Conservation (phyloP, 2,113 vertebrate genomes). For the Sebastes fasciatus region DNA sequence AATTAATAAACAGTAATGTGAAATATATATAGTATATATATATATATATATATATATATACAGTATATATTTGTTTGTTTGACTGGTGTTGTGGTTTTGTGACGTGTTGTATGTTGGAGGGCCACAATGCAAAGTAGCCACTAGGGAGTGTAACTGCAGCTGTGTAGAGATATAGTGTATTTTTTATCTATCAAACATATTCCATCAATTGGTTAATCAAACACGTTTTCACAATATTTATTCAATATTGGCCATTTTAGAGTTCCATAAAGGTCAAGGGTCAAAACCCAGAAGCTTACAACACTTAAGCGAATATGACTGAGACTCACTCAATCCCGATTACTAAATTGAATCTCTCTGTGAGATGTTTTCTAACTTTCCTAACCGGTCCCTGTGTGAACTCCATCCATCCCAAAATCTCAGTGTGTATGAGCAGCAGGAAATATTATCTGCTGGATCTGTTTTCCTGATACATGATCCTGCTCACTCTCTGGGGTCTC, state of each 20-base stretch:
- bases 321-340: background rate
- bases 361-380: slow-evolving; percentile 43
- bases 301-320: slow-evolving; percentile 5
- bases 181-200: slow-evolving; percentile 7
- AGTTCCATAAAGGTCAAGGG: background rate
- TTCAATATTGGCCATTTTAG: background rate
- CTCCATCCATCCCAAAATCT: slow-evolving; percentile 38
- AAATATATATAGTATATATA: no score
- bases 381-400: slow-evolving; percentile 41
- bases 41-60: no score
- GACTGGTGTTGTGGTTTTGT: background rate
- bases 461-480: slow-evolving; percentile 60
- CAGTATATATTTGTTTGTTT: background rate
- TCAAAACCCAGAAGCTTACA: slow-evolving; percentile 11
- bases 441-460: slow-evolving; percentile 50
- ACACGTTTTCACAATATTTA: background rate
- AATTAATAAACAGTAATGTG: background rate
- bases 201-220: background rate
- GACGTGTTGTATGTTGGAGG: background rate
- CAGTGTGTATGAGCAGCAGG: slow-evolving; percentile 50
- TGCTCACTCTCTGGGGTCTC: slow-evolving; percentile 38
- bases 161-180: background rate
- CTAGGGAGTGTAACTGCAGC: background rate
- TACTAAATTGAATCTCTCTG: slow-evolving; percentile 6
- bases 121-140: background rate